Base-by-base conservation (phyloP, 2,888 invertebrate genomes). In the Cerceris ruficornis region DNA sequence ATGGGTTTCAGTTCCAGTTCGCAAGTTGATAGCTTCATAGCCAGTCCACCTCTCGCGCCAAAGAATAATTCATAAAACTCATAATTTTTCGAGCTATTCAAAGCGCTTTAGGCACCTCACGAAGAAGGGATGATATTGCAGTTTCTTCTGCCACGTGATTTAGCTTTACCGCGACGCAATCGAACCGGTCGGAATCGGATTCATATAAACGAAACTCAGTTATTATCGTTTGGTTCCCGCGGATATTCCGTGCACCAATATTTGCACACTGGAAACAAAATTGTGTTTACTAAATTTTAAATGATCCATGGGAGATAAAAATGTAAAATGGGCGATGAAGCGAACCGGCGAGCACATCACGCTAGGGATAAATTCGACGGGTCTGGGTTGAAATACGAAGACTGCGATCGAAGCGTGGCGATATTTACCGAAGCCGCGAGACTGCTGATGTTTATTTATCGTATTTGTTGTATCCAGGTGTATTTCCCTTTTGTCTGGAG, bases 201-300 rank as follows among this genome's bases (percentile, higher is more conserved):
- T 83, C 66, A 54, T 77, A 71, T 74, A 69, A 82, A 76, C 69
- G 68, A 75, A 79, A 76, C 71, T 80, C 66, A 67, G 62, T 67
- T 82, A 74, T 62, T 74, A 73, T 67, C 57, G 62, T 52, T 57
- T 42, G 43, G 7, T 17, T 67, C 28, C 13, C 52, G 50, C n/a
- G 52, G 57, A 15, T 46, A 55, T 76, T 74, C 43, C 69, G 52
- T 8, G 61, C 49, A 70, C 66, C 75, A 71, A 82, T 80, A 83
- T 83, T 80, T 75, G 70, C 69, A 11, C 46, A 76, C 68, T 39
- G 59, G 70, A 69, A 80, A 71, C 70, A 74, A 80, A 80, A 78
- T 71, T 71, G 65, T 61, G 79, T 79, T 78, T 65, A 41, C 74
- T 62, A 68, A 79, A 74, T 71, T 74, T 75, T 43, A 68, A 71